Percentiles rank a stretch among this genome's conserved stretches.
Conservation (phyloP, 2,888 invertebrate species). For the Argyra leucocephala region DNA sequence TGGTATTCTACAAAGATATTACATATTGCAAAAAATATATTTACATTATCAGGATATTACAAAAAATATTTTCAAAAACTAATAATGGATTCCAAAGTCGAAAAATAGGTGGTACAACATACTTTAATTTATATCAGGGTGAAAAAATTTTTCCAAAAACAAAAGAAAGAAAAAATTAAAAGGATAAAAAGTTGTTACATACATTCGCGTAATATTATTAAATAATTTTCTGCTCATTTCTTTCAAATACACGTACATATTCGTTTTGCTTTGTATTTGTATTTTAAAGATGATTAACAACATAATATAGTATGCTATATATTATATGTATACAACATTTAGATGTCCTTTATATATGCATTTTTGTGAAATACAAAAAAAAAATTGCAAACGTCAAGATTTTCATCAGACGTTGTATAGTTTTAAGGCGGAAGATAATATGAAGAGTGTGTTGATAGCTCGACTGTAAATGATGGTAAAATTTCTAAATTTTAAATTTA, state of each 20-base stretch:
- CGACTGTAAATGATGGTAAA: conserved; percentile 6
- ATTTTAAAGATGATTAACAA: background rate
- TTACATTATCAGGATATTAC: no score
- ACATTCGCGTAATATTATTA: background rate
- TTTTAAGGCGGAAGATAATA: background rate
- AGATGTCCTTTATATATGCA: background rate
- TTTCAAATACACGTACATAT: background rate
- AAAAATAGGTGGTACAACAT: no score
- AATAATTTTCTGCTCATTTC: background rate
- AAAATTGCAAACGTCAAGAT: background rate
- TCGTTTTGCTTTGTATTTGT: background rate
- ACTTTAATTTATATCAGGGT: no score
- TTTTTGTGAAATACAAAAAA: background rate
- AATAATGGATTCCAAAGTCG: no score
- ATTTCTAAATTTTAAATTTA: background rate
- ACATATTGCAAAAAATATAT: no score
- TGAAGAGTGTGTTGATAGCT: background rate
- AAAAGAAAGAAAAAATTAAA: background rate
- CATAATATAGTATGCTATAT: no score
- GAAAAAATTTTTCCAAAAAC: no score
- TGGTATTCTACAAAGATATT: no score
- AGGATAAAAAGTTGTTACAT: background rate
- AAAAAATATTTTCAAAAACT: no score
- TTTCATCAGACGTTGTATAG: background rate
- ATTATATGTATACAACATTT: background rate